Conservation (phyloP, 2,888 invertebrate genomes). For the Podotricha telesiphe region DNA sequence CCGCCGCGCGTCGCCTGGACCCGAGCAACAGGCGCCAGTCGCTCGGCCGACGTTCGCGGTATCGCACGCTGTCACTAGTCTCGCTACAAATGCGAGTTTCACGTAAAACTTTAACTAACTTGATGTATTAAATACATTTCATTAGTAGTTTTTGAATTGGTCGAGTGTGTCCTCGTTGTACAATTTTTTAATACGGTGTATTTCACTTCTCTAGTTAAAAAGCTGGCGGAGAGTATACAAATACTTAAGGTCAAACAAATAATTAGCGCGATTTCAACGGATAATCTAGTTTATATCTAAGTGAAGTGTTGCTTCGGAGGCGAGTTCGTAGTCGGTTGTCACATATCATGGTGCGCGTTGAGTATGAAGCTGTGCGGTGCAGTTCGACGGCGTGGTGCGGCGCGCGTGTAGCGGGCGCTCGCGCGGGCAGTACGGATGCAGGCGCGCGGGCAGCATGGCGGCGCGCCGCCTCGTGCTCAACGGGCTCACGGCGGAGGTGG, state of each 20-base stretch:
- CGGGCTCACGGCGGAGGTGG: slow-evolving; percentile 88
- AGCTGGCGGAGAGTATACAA: not conserved
- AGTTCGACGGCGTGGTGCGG: not conserved
- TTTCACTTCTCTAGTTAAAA: not conserved
- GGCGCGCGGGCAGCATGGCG: slow-evolving; percentile 90
- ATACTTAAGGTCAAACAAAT: not conserved
- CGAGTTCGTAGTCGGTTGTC: not conserved
- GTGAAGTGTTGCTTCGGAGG: not conserved
- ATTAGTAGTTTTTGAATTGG: not conserved
- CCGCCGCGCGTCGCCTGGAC: slow-evolving; percentile 60
- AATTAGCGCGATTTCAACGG: not conserved
- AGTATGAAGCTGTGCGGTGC: too few relatives aligned
- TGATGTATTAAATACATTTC: not conserved
- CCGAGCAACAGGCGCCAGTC: slow-evolving; percentile 21
- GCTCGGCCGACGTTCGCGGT: not conserved
- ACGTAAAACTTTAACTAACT: slow-evolving; percentile 19
- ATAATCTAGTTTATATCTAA: not conserved
- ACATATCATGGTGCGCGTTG: too few relatives aligned
- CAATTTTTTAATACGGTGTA: not conserved
- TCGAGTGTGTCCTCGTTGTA: not conserved
- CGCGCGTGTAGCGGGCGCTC: slow-evolving; percentile 87
- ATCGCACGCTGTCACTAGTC: not conserved
- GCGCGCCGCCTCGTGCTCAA: slow-evolving; percentile 85
- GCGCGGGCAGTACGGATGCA: slow-evolving; percentile 74
- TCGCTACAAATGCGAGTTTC: too few relatives aligned